A percentile compares a stretch with the other conserved stretches of the same genome.
Evolutionary conservation across 2,888 invertebrate species (phyloP).

Genomic region (Drosophila nr. fundita): DNA sequence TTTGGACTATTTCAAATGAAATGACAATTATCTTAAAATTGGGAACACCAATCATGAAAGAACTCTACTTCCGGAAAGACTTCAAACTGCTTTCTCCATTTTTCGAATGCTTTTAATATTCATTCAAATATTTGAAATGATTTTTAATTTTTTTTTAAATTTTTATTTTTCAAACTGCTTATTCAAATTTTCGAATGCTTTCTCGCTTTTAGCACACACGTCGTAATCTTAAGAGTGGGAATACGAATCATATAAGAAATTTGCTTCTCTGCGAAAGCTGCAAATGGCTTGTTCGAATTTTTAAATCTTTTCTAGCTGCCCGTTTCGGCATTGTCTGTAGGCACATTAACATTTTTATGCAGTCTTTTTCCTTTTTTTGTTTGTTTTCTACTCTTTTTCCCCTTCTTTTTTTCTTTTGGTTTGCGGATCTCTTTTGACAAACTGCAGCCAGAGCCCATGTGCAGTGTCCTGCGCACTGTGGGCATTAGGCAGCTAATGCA

Average conservation of each 20-base stretch:
- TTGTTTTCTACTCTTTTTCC: conserved; percentile 17
- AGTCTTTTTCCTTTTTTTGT: conserved; percentile 31
- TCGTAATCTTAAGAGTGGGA: not conserved
- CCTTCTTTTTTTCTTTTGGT: conserved; percentile 22
- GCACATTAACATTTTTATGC: conserved; percentile 71
- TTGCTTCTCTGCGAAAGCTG: not conserved
- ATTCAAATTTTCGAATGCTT: not conserved
- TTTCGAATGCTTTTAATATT: not conserved
- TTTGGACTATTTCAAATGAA: not conserved
- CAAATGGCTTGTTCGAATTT: not conserved
- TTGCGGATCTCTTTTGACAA: conserved; percentile 66
- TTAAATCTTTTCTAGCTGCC: conserved; percentile 30
- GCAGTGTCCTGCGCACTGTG: conserved; percentile 55
- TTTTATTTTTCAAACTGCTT: not conserved
- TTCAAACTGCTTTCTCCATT: not conserved
- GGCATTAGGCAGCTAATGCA: conserved; percentile 39
- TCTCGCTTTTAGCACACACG: not conserved
- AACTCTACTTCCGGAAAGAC: not conserved
- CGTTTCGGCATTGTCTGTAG: conserved; percentile 52
- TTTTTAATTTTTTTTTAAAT: no score
- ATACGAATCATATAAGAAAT: no score
- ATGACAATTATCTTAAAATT: not conserved
- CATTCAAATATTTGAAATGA: not conserved
- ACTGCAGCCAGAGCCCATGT: conserved; percentile 65
- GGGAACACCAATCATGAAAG: not conserved